Evolutionary conservation across 2,797 vertebrate genomes (phyloP).

Genomic region (Pangasius larnaudii): DNA sequence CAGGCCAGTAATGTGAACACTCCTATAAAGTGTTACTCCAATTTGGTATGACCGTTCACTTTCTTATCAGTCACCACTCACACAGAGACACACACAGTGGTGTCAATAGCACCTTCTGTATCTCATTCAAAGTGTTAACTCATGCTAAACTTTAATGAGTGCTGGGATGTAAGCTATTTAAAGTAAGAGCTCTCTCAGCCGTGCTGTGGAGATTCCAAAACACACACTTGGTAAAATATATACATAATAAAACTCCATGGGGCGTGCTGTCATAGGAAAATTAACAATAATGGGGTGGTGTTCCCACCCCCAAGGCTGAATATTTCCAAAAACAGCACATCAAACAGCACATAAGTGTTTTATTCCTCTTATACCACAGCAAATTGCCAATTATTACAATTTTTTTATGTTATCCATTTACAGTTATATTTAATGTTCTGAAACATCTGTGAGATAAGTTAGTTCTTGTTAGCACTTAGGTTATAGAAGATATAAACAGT

Average conservation of each 20-base stretch:
- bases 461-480: neutral
- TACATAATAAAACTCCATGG: neutral
- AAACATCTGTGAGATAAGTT: neutral
- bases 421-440: neutral
- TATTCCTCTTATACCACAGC: neutral
- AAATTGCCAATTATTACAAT: neutral
- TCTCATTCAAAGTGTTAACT: slow-evolving; percentile 22
- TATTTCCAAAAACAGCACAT: neutral
- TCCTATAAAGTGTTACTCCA: neutral
- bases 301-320: neutral
- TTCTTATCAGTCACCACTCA: slow-evolving; percentile 26
- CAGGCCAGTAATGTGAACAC: neutral
- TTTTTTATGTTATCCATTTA: neutral
- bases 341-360: neutral
- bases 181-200: slow-evolving; percentile 33
- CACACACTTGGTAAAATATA: neutral
- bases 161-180: slow-evolving; percentile 42
- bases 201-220: slow-evolving; percentile 19
- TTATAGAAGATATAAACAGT: neutral
- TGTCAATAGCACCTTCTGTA: slow-evolving; percentile 39
- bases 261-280: neutral
- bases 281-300: neutral
- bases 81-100: slow-evolving; percentile 10
- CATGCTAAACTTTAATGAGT: slow-evolving; percentile 13
- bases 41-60: neutral